Base-by-base conservation (phyloP, 1,140 invertebrate genomes). In the Ceratosolen solmsi region DNA sequence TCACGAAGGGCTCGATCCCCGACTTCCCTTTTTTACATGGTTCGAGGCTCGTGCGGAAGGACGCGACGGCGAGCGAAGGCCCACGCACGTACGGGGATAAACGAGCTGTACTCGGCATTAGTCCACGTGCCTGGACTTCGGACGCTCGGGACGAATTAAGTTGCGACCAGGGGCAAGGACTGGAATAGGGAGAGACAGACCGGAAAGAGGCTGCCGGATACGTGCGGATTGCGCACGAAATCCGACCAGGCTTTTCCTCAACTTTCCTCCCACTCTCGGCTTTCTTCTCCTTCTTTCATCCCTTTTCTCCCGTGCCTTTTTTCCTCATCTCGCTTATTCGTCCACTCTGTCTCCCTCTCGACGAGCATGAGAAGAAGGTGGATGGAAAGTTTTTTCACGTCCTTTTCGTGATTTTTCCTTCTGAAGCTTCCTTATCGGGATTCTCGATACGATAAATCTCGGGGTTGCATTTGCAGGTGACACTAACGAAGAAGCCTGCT, bases 321-420 rank as follows among this genome's bases (percentile, higher is more conserved):
- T 46, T 7, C 41, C 41, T 5, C 13, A 46, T 13, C 41, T 13
- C 13, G 13, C 41, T 13, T n/a, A n/a, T n/a, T n/a, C n/a, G n/a
- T n/a, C 41, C 13, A 46, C 41, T 13, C 41, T 46, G 13, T 13
- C 41, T 13, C 13, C 5, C 41, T 13, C 41, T 46, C 5, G 41
- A 7, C 41, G 41, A 46, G 41, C 41, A 46, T 7, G 41, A 5
- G 41, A 5, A 46, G 5, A 13, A 36, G 46, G 46, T 13, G 30
- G 51, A 17, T 46, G 65, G 36, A 58, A 63, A 72, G 36, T 74
- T 74, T 76, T 84, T 80, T 71, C 86, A 60, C 84, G 15, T 38
- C n/a, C 82, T 56, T 83, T 75, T 63, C 86, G 80, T 84, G 82
- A 87, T 87, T 87, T 84, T 80, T 82, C 85, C 86, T 86, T 88